Evolutionary conservation across 2,113 vertebrate species (phyloP).

Genomic region (Machaerirhynchus nigripectus): DNA sequence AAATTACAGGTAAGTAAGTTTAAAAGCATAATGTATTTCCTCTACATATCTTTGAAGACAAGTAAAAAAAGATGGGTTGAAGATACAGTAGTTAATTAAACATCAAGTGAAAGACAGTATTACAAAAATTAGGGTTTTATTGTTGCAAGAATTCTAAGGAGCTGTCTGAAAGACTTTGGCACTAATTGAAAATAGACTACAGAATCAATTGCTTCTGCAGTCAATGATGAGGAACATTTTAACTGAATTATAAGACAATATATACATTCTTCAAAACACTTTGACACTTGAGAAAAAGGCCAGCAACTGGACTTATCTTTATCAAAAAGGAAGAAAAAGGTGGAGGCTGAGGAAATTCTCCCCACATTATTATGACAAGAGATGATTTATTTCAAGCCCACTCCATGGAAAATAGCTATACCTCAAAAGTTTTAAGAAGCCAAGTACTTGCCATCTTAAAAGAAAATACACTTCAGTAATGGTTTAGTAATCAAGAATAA

Average conservation of each 20-base stretch:
- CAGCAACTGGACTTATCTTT: neutral
- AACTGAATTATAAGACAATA: slow-evolving; percentile 58
- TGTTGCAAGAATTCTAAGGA: slow-evolving; percentile 34
- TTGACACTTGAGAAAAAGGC: neutral
- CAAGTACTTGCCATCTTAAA: neutral
- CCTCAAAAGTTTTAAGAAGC: neutral
- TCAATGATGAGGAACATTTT: slow-evolving; percentile 52
- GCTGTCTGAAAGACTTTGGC: slow-evolving; percentile 21
- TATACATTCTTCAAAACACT: slow-evolving; percentile 36
- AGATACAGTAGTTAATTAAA: slow-evolving; percentile 31
- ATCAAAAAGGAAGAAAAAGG: neutral
- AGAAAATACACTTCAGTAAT: neutral
- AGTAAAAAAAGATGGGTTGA: neutral
- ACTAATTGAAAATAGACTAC: slow-evolving; percentile 39
- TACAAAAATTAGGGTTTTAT: slow-evolving; percentile 26
- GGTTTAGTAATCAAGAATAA: neutral
- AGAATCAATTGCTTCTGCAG: slow-evolving; percentile 38
- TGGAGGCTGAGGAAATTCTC: neutral
- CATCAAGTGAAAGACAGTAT: slow-evolving; percentile 6
- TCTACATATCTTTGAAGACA: neutral
- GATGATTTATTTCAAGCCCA: neutral
- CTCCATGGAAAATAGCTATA: neutral
- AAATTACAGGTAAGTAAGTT: neutral
- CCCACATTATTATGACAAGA: neutral
- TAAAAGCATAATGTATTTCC: neutral